Conservation (phyloP, 2,113 vertebrate species). For the Otolemur garnettii region DNA sequence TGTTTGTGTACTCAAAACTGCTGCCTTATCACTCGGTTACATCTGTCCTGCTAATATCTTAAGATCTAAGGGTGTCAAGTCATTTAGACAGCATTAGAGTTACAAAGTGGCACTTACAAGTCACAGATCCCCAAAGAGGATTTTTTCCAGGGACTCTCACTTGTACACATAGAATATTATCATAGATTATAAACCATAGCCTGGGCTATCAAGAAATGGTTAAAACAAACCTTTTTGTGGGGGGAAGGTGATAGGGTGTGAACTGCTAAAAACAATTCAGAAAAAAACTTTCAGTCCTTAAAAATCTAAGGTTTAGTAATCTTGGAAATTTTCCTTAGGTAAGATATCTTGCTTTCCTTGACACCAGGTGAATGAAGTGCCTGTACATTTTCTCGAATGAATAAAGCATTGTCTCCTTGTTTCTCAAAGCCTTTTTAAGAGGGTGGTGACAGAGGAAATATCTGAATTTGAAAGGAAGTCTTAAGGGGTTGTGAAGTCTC, state of each 20-base stretch:
- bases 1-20: background rate
- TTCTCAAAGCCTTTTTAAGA: conserved; percentile 69
- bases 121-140: background rate
- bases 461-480: conserved; percentile 74
- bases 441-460: conserved; percentile 56
- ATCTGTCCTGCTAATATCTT: background rate
- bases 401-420: conserved; percentile 59
- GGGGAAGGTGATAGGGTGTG: too few species aligned
- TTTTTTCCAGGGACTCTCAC: background rate
- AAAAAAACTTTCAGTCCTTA: background rate
- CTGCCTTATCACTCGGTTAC: background rate
- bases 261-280: background rate
- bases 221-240: background rate
- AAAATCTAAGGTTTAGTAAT: background rate
- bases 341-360: conserved; percentile 62
- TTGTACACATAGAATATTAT: background rate
- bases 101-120: background rate
- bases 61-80: background rate
- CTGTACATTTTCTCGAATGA: conserved; percentile 62
- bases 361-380: background rate
- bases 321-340: conserved; percentile 24
- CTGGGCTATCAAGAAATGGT: conserved; percentile 16
- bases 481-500: conserved; percentile 72
- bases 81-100: background rate
- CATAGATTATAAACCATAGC: background rate